Evolutionary conservation across 2,797 vertebrate genomes (phyloP).

Genomic region (Phataginus tetradactyla): DNA sequence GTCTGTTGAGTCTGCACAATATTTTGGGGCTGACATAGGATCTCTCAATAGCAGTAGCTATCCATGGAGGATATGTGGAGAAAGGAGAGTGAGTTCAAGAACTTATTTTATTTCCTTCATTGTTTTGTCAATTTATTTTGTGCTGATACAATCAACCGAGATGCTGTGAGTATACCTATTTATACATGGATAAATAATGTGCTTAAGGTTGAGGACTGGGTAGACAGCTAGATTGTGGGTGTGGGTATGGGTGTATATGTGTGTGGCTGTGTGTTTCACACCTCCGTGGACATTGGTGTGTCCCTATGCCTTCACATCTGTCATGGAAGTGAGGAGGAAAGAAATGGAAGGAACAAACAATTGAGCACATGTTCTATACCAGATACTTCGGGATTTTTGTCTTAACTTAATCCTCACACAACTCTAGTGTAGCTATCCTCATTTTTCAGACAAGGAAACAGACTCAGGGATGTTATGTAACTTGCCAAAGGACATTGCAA

Average conservation of each 20-base stretch:
- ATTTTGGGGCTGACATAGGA: background rate
- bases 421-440: background rate
- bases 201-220: background rate
- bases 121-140: background rate
- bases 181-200: background rate
- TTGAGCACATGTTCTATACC: background rate
- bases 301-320: background rate
- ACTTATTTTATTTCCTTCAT: background rate
- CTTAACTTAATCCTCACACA: background rate
- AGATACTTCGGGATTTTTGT: background rate
- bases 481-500: background rate
- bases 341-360: background rate
- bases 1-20: too few species aligned
- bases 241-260: background rate
- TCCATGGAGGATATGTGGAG: background rate
- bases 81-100: background rate
- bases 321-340: background rate
- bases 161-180: background rate
- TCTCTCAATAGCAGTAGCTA: background rate
- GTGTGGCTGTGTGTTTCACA: background rate
- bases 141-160: background rate
- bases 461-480: background rate
- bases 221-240: background rate
- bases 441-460: conserved; percentile 7
- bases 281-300: background rate